These are phyloP conservation scores for Bursaphelenchus mucronatus DNA, from an alignment of 1,140 invertebrate genomes.

Conservation along the genomic window DNA sequence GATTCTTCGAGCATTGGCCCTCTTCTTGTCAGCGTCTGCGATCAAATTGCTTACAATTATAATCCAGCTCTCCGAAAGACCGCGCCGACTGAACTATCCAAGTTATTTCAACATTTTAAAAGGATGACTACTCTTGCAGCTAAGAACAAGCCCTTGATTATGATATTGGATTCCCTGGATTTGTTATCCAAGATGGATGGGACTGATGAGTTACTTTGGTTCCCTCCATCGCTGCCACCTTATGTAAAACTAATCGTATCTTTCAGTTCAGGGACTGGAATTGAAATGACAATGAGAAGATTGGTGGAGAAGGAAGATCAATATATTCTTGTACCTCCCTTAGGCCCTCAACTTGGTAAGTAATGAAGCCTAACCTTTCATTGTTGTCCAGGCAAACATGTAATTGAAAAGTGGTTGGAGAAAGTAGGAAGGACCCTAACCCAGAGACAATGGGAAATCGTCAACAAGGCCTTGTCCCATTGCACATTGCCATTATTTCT, in stretches of 20 bases:
- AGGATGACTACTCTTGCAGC: slow-evolving; percentile 78
- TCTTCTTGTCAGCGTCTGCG: slow-evolving; percentile 87
- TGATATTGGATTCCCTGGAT: slow-evolving; percentile 88
- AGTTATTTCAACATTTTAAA: slow-evolving; percentile 89
- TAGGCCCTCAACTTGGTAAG: slow-evolving; percentile 80
- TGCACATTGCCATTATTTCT: slow-evolving; percentile 95
- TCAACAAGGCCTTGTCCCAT: slow-evolving; percentile 80
- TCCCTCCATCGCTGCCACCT: slow-evolving; percentile 80
- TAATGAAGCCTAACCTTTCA: too few relatives aligned
- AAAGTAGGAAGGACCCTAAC: slow-evolving; percentile 80
- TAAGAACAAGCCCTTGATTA: slow-evolving; percentile 72
- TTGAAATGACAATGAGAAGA: slow-evolving; percentile 42
- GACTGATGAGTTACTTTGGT: slow-evolving; percentile 90
- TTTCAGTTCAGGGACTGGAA: slow-evolving; percentile 31
- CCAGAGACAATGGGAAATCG: slow-evolving; percentile 87
- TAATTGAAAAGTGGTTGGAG: slow-evolving; percentile 89
- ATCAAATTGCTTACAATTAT: slow-evolving; percentile 92
- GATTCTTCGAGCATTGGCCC: slow-evolving; percentile 89
- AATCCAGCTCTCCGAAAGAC: slow-evolving; percentile 82
- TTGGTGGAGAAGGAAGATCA: slow-evolving; percentile 68
- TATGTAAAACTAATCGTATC: slow-evolving; percentile 71
- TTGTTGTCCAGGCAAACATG: slow-evolving; percentile 64
- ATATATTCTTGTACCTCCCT: slow-evolving; percentile 78
- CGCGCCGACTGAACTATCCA: slow-evolving; percentile 86
- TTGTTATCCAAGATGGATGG: slow-evolving; percentile 88